A percentile compares a stretch with the other conserved stretches of the same genome.
These are phyloP conservation scores for Aphelenchoides avenae DNA, from an alignment of 1,140 invertebrate species.

Conservation along the genomic window DNA sequence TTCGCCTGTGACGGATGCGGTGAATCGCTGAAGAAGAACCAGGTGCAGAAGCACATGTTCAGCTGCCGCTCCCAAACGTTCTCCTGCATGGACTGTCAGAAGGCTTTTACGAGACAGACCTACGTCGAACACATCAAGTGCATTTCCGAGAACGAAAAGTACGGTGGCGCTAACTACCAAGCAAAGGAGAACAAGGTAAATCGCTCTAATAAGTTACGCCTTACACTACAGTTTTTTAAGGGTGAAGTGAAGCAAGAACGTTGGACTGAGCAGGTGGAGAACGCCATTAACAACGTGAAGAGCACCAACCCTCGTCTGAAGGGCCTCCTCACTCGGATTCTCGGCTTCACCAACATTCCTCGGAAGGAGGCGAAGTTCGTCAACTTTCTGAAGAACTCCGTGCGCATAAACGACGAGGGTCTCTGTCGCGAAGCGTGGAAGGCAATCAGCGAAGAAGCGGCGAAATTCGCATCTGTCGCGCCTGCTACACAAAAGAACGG, in stretches of 20 bases:
- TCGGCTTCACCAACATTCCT: slow-evolving; percentile 79
- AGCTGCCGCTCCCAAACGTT: slow-evolving; percentile 62
- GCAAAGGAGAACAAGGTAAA: slow-evolving; percentile 64
- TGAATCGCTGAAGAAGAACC: slow-evolving; percentile 79
- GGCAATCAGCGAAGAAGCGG: slow-evolving; percentile 45
- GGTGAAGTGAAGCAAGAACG: slow-evolving; percentile 81
- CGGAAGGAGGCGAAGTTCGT: slow-evolving; percentile 82
- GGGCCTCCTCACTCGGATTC: slow-evolving; percentile 70
- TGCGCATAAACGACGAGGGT: slow-evolving; percentile 46
- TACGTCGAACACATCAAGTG: slow-evolving; percentile 82
- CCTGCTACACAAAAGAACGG: too few relatives aligned
- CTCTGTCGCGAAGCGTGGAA: slow-evolving; percentile 39
- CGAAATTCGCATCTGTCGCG: too few relatives aligned
- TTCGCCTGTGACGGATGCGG: slow-evolving; percentile 86
- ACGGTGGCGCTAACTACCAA: slow-evolving; percentile 76
- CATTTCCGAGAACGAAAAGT: slow-evolving; percentile 81
- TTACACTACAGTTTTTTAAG: slow-evolving; percentile 72
- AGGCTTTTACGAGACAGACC: slow-evolving; percentile 70
- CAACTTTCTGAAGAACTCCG: slow-evolving; percentile 63
- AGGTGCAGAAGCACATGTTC: slow-evolving; percentile 79
- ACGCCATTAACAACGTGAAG: slow-evolving; percentile 68
- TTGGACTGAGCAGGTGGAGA: slow-evolving; percentile 78
- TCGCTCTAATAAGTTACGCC: neutral
- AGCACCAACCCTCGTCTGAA: slow-evolving; percentile 64
- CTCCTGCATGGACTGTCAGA: slow-evolving; percentile 81